These are phyloP conservation scores for Ficedula albicollis DNA, from an alignment of 2,797 vertebrate genomes.

Conservation along the genomic window DNA sequence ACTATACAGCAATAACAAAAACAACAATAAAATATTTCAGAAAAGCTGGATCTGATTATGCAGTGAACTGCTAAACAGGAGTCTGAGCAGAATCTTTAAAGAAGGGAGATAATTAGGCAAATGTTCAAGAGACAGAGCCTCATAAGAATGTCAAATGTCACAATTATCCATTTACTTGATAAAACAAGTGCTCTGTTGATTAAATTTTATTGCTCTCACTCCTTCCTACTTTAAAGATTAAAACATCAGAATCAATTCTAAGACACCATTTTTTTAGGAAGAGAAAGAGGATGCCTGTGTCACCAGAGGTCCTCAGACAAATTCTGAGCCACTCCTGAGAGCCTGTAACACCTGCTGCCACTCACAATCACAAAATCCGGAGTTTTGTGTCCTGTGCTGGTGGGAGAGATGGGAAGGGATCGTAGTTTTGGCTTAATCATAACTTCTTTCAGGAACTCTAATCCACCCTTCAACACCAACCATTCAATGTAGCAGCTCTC, in stretches of 20 bases:
- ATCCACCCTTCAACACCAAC: not conserved
- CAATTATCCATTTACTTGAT: slow-evolving; percentile 44
- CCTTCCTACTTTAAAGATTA: slow-evolving; percentile 22
- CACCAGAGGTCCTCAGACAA: not conserved
- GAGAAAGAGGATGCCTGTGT: not conserved
- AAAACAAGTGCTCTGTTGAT: slow-evolving; percentile 40
- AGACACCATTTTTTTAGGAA: not conserved
- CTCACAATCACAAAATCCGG: not conserved
- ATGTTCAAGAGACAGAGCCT: not conserved
- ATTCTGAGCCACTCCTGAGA: not conserved
- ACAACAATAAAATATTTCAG: not conserved
- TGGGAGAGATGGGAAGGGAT: not conserved
- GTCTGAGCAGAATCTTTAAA: not conserved
- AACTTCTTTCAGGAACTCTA: not conserved
- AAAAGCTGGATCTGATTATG: slow-evolving; percentile 11
- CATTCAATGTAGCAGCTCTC: not conserved
- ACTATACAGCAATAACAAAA: not conserved
- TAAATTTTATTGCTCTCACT: slow-evolving; percentile 14
- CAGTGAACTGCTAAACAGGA: not conserved
- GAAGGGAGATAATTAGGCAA: slow-evolving; percentile 12
- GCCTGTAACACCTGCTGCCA: not conserved
- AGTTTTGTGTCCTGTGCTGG: not conserved
- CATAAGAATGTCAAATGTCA: not conserved
- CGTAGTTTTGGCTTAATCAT: not conserved
- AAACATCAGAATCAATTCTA: not conserved